phyloP scores from a whole-genome alignment of 2,797 vertebrate species.

The Euphonia xanthogaster region DNA sequence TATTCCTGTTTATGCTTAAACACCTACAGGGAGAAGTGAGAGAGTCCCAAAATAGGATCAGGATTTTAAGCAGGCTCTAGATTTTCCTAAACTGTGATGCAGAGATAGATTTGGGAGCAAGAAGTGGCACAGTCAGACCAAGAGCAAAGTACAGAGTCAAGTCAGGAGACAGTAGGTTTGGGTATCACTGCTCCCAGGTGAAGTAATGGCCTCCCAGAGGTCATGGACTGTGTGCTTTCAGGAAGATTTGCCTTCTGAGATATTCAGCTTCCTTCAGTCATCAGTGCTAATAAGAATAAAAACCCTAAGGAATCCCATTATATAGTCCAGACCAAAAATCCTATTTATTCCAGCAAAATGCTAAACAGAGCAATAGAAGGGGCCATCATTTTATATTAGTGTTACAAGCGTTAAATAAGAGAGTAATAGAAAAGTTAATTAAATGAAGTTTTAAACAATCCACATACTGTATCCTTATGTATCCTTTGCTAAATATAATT shows the following conservation, averaged over 20 bases:
- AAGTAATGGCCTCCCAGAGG: background rate
- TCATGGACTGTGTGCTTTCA: background rate
- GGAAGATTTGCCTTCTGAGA: background rate
- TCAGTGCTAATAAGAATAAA: background rate
- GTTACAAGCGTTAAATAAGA: background rate
- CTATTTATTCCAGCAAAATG: background rate
- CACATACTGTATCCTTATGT: background rate
- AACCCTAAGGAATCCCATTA: background rate
- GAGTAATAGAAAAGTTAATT: background rate
- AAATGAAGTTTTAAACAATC: background rate
- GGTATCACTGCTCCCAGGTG: background rate
- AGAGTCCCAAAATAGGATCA: background rate
- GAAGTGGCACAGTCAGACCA: rapidly evolving
- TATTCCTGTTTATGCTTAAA: background rate
- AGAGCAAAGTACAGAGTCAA: background rate
- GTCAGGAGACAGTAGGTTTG: background rate
- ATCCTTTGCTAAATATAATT: background rate
- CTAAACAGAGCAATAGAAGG: background rate
- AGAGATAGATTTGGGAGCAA: background rate
- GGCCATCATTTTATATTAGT: background rate
- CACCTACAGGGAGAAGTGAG: background rate
- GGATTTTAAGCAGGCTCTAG: background rate
- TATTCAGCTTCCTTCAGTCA: background rate
- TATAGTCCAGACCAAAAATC: background rate
- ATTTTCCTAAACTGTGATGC: background rate